Base-by-base conservation (phyloP, 2,888 invertebrate genomes). In the Parthenolecanium corni region DNA sequence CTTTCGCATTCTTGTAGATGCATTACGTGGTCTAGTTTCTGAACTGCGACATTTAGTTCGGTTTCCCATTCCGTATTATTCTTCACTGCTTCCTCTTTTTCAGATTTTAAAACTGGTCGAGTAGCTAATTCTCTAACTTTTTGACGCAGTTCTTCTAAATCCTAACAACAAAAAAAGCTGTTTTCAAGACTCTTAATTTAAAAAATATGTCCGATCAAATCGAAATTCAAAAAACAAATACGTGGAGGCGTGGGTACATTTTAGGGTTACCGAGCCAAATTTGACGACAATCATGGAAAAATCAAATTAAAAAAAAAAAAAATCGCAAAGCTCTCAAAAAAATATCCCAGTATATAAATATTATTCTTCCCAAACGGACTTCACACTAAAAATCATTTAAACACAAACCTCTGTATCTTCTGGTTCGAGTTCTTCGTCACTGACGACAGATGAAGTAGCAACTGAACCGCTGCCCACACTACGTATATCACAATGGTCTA, bases 31-130 rank as follows among this genome's bases (percentile, higher is more conserved):
- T 86, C 86, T 4, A 87, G 73, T 69, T 86, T 86, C 69, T 86
- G 82, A n/a, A 86, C 82, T 0, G 86, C 86, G 53, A 82, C 82
- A 71, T 85, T 85, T 6, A 87, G 72, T 70, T 88, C 88, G 36
- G 81, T 76, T 65, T 86, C 86, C 87, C 87, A 88, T 36, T 81
- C 76, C 65, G 86, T 86, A 86, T 87, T 87, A 62, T 81, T 81
- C 66, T 78, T 77, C 2, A 82, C 83, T 66, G 80, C 80, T 0
- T 82, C 81, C 53, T 77, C 75, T 67, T 84, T 85, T 36, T 52
- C 56, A 44, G 62, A 52, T 58, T 57, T 56, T 70, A 86, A 85
- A 16, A 85, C 83, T 0, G 86, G 86, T 66, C 86, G 80, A 2
- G 83, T 78, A 0, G 85, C 84, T 24, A 88, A 74, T 69, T 85